Conservation (phyloP, 2,888 invertebrate genomes). For the Tetrapedia diversipes region DNA sequence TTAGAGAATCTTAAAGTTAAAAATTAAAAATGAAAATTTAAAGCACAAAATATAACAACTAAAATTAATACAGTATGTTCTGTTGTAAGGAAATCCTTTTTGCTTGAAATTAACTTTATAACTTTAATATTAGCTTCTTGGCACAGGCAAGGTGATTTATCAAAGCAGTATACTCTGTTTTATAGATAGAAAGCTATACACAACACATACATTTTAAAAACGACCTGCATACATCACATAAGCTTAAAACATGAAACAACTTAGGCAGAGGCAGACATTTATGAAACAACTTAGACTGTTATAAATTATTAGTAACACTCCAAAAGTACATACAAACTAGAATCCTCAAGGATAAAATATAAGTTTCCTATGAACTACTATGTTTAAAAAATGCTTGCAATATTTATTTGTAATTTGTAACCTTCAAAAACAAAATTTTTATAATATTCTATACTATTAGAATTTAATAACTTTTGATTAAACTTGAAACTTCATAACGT, state of each 20-base stretch:
- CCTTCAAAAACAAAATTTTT: too few relatives aligned
- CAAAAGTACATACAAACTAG: background rate
- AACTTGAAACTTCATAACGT: too few relatives aligned
- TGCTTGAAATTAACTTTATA: background rate
- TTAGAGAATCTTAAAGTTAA: too few relatives aligned
- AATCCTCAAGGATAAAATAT: background rate
- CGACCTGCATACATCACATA: background rate
- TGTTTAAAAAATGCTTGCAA: too few relatives aligned
- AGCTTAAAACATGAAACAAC: background rate
- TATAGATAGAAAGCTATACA: background rate
- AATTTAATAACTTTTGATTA: too few relatives aligned
- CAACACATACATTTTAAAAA: background rate
- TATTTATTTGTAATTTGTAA: too few relatives aligned
- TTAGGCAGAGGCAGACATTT: background rate
- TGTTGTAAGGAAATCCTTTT: background rate
- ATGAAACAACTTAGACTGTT: background rate
- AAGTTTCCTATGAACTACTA: background rate
- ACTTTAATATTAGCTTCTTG: constrained; percentile 1
- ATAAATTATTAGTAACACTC: background rate
- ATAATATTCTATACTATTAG: background rate
- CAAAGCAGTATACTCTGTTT: constrained; percentile 1
- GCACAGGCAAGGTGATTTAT: background rate
- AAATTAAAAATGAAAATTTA: too few relatives aligned
- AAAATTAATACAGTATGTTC: background rate
- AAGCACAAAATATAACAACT: background rate